A percentile compares a stretch with the other conserved stretches of the same genome.
These are phyloP conservation scores for Sternarchorhynchus goeldii DNA, from an alignment of 2,797 vertebrate genomes.

Conservation along the genomic window DNA sequence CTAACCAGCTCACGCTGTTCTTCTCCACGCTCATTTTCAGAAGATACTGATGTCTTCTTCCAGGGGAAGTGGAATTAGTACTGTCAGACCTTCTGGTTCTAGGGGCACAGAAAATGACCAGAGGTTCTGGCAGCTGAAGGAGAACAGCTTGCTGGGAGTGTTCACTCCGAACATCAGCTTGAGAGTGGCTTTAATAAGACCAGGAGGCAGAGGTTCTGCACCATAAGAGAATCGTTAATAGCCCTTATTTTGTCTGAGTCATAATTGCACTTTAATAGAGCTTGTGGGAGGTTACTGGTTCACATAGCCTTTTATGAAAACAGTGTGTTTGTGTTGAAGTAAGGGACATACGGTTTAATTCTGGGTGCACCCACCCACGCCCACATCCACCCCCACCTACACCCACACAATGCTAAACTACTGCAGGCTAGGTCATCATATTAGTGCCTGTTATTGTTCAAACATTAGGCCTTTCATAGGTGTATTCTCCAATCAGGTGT, in stretches of 20 bases:
- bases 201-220: constrained; percentile 19
- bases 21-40: too few relatives aligned
- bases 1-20: not conserved
- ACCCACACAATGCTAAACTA: not conserved
- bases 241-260: constrained; percentile 42
- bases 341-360: not conserved
- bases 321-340: constrained; percentile 27
- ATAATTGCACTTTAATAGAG: constrained; percentile 52
- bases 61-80: not conserved
- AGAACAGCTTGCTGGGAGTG: not conserved
- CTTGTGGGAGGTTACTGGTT: constrained; percentile 39
- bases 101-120: not conserved
- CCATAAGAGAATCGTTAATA: constrained; percentile 43
- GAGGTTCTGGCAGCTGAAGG: constrained; percentile 14
- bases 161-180: constrained; percentile 27
- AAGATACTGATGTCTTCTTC: constrained; percentile 16
- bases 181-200: constrained; percentile 39
- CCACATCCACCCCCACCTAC: constrained; percentile 6
- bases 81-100: not conserved
- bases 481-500: not conserved
- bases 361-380: not conserved
- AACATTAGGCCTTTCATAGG: not conserved
- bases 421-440: too few relatives aligned
- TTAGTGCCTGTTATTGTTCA: not conserved
- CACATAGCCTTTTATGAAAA: constrained; percentile 36